Evolutionary conservation across 2,888 invertebrate species (phyloP), one percentile per base, ranked within the genome.

Genomic region (Xestoiulus laeticollis): DNA sequence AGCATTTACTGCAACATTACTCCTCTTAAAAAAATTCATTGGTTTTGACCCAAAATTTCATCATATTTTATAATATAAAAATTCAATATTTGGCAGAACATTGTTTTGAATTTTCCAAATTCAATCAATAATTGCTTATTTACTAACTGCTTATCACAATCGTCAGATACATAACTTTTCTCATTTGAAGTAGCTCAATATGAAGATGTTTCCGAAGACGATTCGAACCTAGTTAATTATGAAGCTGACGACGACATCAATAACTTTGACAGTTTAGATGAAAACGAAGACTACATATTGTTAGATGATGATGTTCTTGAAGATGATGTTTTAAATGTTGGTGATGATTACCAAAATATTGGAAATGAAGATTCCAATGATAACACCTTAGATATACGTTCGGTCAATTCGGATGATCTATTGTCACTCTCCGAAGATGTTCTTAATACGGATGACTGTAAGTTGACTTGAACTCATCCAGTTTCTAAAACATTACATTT

Each of bases 251-350:
- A 38, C 38, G 8, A 38, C 5, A 38, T 38, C 38, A 8, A 38
- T 8, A 8, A 38, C 38, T 8, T 38, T 38, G 38, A 8, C 8
- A 38, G 38, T n/a, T n/a, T n/a, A n/a, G n/a, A n/a, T n/a, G n/a
- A n/a, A n/a, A n/a, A n/a, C n/a, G 53, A 5, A 78, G 30, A 78
- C 78, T 78, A 78, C 78, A 78, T 78, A 78, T 78, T 78, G 30
- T 5, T 78, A 14, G 78, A 78, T 30, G 78, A 30, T 30, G 78
- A 78, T 14, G 48, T 4, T 19, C 14, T 16, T 48, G 48, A 16
- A 0, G 78, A 30, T 12, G 26, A 68, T 68, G 26, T 10, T 78
- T 14, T 30, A 16, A 14, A 78, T 59, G 59, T n/a, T 22, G 59
- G 22, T n/a, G 59, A 10, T 78, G 78, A 30, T 16, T 30, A 78